Base-by-base conservation (phyloP, 1,140 invertebrate species). In the Drosophila pseudoananassae region DNA sequence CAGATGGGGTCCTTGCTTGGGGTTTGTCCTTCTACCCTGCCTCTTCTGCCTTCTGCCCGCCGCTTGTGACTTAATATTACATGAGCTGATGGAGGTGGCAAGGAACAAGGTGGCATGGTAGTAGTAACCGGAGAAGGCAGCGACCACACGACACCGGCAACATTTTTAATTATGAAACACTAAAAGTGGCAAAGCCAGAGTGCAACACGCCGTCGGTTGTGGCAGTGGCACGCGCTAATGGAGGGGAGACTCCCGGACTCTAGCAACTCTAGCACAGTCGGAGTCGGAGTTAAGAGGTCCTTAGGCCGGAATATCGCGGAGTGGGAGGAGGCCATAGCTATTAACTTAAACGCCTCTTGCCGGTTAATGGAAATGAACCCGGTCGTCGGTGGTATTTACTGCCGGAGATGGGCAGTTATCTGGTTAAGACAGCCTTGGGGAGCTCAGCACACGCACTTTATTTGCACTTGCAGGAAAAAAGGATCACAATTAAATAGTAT, bases 81-180 rank as follows among this genome's bases (percentile, higher is more conserved):
- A 90, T 90, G 88, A 79, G 76, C 54, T 64, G 46, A 64, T 60
- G 61, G 55, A 38, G 15, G 45, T 17, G 52, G 46, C 33, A 36
- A 33, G 4, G 9, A 36, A n/a, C 25, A 27, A 27, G 25, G 25
- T 27, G 33, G 33, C 3, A 36, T 60, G 31, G 47, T 20, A 23
- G 46, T 27, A 20, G 38, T 69, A 70, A 70, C 66, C 33, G 64
- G 65, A 69, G 65, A 69, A 49, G 49, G 38, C 20, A 31, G 50
- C 64, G 60, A 57, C 60, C 60, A 76, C 60, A 76, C 71, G 71
- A 74, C 59, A 80, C 81, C 63, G 76, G 83, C 76, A 89, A 91
- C 89, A 82, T 91, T 91, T 91, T 91, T 91, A 91, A 91, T 91
- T 91, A 91, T 91, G 82, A 89, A 91, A 90, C 90, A 91, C 89